Evolutionary conservation across 2,888 invertebrate genomes (phyloP).

Genomic region (Helicoverpa assulta): DNA sequence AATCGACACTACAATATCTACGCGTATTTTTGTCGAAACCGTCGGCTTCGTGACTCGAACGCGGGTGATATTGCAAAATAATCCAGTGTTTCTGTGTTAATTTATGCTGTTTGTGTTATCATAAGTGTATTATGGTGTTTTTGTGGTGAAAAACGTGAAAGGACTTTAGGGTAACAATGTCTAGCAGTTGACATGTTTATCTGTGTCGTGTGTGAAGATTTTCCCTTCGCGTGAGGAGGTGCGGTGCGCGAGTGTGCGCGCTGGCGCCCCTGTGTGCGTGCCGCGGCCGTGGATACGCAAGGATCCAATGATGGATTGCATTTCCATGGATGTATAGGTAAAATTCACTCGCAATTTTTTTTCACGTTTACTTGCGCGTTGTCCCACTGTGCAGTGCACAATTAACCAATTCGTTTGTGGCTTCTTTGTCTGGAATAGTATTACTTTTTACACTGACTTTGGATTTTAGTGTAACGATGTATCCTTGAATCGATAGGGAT

Average conservation of each 20-base stretch:
- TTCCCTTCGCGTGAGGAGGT: slow-evolving; percentile 90
- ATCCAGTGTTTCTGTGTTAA: slow-evolving; percentile 86
- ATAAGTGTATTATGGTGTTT: slow-evolving; percentile 84
- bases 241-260: slow-evolving; percentile 85
- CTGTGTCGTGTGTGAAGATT: slow-evolving; percentile 91
- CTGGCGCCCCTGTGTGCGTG: slow-evolving; percentile 81
- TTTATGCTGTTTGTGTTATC: slow-evolving; percentile 85
- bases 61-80: slow-evolving; percentile 87
- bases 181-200: slow-evolving; percentile 90
- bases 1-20: slow-evolving; percentile 87
- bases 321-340: slow-evolving; percentile 89
- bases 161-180: slow-evolving; percentile 89
- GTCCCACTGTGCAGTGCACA: slow-evolving; percentile 69
- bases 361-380: slow-evolving; percentile 71
- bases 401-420: slow-evolving; percentile 58
- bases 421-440: slow-evolving; percentile 77
- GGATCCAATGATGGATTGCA: slow-evolving; percentile 90
- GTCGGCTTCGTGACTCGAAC: slow-evolving; percentile 87
- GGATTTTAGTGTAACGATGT: slow-evolving; percentile 72
- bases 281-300: slow-evolving; percentile 81
- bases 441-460: slow-evolving; percentile 67
- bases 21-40: slow-evolving; percentile 88
- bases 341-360: slow-evolving; percentile 80
- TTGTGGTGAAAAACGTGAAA: slow-evolving; percentile 88
- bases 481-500: slow-evolving; percentile 79